These are phyloP conservation scores for Thereuonema tuberculata DNA, from an alignment of 1,140 invertebrate species.

Conservation along the genomic window DNA sequence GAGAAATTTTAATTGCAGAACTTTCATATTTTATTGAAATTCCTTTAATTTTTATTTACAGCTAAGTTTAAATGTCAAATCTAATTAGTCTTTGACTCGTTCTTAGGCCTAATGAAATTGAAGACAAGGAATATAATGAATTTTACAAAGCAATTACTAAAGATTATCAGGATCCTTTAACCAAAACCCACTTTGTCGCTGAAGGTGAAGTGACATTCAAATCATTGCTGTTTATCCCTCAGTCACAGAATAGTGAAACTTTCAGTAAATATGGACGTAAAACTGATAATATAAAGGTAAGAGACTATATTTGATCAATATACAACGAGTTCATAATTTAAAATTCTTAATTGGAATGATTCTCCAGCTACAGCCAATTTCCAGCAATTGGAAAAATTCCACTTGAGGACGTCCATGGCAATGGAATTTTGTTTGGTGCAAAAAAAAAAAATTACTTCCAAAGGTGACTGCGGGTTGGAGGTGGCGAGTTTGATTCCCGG, in stretches of 20 bases:
- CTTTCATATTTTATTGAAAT: no score
- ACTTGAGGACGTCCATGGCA: no score
- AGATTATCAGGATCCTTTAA: constrained; percentile 69
- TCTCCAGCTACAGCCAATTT: no score
- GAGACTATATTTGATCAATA: constrained; percentile 4
- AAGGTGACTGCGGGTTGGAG: no score
- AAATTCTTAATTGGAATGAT: constrained; percentile 6
- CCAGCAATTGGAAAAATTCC: constrained; percentile 13
- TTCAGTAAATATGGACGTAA: constrained; percentile 92
- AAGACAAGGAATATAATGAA: constrained; percentile 75
- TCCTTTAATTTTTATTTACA: no score
- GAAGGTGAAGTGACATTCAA: constrained; percentile 99
- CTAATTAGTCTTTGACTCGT: no score
- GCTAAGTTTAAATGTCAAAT: no score
- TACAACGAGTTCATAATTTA: neutral
- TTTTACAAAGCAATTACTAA: constrained; percentile 93
- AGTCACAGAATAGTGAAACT: constrained; percentile 72
- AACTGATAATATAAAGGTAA: constrained; percentile 81
- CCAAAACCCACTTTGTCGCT: constrained; percentile 89
- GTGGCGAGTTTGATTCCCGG: no score
- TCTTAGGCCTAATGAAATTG: constrained; percentile 57
- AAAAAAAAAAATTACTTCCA: no score
- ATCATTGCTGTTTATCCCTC: constrained; percentile 83
- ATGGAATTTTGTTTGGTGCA: no score
- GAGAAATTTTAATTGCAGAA: no score